Percentiles rank a stretch among this genome's conserved stretches.
Conservation (phyloP, 2,888 invertebrate species). For the Watsonalla binaria region DNA sequence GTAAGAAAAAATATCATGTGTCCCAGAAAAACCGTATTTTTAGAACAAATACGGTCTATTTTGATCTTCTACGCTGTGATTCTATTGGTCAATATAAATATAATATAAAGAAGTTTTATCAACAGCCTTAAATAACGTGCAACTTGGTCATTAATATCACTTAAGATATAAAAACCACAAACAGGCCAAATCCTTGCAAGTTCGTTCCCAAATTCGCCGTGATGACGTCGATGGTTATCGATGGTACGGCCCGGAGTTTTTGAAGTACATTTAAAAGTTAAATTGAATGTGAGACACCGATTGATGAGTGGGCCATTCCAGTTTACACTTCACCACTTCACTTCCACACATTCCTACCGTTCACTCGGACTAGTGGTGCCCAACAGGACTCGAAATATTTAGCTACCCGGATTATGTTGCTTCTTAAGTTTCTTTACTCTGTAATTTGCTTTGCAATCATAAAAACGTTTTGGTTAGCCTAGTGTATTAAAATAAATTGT, state of each 20-base stretch:
- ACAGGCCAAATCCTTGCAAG: neutral
- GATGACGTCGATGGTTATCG: constrained; percentile 2
- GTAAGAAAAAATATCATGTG: no score
- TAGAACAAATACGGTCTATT: no score
- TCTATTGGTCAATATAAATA: no score
- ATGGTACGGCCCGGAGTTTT: constrained; percentile 18
- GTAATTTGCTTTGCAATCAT: no score
- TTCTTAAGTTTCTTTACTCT: neutral
- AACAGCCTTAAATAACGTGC: no score
- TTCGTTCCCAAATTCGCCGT: constrained; percentile 14
- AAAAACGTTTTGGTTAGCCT: no score
- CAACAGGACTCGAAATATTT: neutral
- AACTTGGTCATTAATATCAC: no score
- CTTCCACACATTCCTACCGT: constrained; percentile 14
- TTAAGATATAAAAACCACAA: no score
- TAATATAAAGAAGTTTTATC: no score
- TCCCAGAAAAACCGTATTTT: no score
- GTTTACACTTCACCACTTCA: constrained; percentile 16
- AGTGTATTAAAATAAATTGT: no score
- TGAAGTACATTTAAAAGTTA: constrained; percentile 41
- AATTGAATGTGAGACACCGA: constrained; percentile 39
- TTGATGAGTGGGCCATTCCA: constrained; percentile 39
- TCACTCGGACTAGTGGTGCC: neutral
- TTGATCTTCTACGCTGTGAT: no score
- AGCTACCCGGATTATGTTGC: neutral